Percentiles rank a stretch among this genome's conserved stretches.
Evolutionary conservation across 2,797 vertebrate species (phyloP).

Genomic region (Gymnoscopelus microlampas): DNA sequence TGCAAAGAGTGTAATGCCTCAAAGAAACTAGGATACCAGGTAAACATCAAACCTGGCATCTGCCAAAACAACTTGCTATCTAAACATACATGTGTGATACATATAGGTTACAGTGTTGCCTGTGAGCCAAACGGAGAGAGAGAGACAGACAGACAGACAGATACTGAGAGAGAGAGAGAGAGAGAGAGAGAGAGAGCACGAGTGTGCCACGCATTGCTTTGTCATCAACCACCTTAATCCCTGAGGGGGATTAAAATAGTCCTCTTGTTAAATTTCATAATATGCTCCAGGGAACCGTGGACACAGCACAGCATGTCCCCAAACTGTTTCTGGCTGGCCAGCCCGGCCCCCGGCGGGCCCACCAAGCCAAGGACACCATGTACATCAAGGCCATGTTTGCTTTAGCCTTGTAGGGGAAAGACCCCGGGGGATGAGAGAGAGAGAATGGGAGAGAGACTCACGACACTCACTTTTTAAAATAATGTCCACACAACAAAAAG

Average conservation of each 20-base stretch:
- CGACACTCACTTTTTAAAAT: not conserved
- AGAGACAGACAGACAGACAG: not conserved
- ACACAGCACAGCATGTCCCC: conserved; percentile 69
- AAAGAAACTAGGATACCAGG: not conserved
- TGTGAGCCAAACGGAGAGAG: not conserved
- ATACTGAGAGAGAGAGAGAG: not conserved
- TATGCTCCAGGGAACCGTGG: conserved; percentile 46
- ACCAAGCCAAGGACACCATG: conserved; percentile 68
- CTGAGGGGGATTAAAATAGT: conserved; percentile 64
- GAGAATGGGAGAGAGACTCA: conserved; percentile 15
- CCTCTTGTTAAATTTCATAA: conserved; percentile 57
- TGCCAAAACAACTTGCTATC: too few species aligned
- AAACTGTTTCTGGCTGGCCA: conserved; percentile 52
- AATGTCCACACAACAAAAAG: too few species aligned
- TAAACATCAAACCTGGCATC: too few species aligned
- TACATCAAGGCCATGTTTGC: conserved; percentile 60
- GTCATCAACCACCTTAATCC: conserved; percentile 47
- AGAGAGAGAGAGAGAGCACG: not conserved
- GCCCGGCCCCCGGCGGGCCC: conserved; percentile 24
- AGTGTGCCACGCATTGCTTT: conserved; percentile 15
- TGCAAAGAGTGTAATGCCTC: not conserved
- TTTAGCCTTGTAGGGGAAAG: conserved; percentile 73
- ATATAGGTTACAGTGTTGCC: too few species aligned
- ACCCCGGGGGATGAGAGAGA: conserved; percentile 23
- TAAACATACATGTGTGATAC: too few species aligned